These are phyloP conservation scores for Bambusicola thoracicus DNA, from an alignment of 2,113 vertebrate species.

Conservation along the genomic window DNA sequence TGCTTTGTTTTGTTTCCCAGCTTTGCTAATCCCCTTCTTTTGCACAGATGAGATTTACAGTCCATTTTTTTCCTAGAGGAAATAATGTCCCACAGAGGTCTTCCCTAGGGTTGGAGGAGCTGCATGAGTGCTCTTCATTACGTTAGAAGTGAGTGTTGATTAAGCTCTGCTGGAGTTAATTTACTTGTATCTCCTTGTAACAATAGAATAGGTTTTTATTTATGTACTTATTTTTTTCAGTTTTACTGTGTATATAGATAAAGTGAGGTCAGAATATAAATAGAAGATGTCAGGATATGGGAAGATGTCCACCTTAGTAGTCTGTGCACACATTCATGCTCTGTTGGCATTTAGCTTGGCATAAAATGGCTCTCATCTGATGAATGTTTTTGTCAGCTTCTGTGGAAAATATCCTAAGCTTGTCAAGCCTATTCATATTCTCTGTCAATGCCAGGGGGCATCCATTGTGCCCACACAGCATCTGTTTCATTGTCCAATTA, in stretches of 20 bases:
- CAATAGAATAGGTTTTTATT: not conserved
- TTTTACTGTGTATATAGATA: not conserved
- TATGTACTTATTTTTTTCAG: not conserved
- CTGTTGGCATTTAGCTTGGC: not conserved
- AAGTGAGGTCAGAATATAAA: not conserved
- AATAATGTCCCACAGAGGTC: not conserved
- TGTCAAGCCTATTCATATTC: not conserved
- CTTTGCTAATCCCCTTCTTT: not conserved
- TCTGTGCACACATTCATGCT: not conserved
- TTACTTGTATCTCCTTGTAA: not conserved
- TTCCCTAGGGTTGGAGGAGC: not conserved
- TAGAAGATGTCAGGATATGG: not conserved
- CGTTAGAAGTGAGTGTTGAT: not conserved
- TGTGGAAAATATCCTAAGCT: not conserved
- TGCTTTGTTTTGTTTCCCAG: not conserved
- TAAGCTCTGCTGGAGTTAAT: not conserved
- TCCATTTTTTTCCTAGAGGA: slow-evolving; percentile 23
- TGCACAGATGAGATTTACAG: not conserved
- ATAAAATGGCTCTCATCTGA: not conserved
- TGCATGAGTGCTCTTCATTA: not conserved
- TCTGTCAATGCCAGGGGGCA: not conserved
- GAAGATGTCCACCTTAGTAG: not conserved
- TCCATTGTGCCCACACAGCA: not conserved
- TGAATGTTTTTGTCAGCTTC: not conserved
- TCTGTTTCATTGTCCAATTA: not conserved